Percentiles rank a stretch among this genome's conserved stretches.
Evolutionary conservation across 2,888 invertebrate genomes (phyloP).

Genomic region (Lamproptera curius): DNA sequence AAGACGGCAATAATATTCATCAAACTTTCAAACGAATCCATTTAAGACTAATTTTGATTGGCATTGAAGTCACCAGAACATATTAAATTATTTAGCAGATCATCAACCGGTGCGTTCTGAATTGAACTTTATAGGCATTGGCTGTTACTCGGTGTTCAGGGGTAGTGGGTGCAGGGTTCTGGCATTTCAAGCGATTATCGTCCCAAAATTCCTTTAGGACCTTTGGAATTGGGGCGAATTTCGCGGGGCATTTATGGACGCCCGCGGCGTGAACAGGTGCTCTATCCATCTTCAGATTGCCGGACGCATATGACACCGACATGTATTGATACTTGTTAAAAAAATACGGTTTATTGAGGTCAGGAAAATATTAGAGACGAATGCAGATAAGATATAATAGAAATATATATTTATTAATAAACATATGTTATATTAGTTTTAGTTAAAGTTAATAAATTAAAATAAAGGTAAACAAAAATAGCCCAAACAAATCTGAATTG

Average conservation of each 20-base stretch:
- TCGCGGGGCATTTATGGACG: slow-evolving; percentile 41
- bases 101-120: not conserved
- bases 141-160: not conserved
- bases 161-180: no score
- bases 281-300: slow-evolving; percentile 57
- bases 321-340: slow-evolving; percentile 43
- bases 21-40: no score
- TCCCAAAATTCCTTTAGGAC: slow-evolving; percentile 21
- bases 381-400: no score
- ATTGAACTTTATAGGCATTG: slow-evolving; percentile 4
- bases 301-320: slow-evolving; percentile 42
- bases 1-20: slow-evolving; percentile 1
- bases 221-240: slow-evolving; percentile 38
- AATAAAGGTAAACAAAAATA: no score
- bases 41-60: no score
- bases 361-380: no score
- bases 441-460: no score
- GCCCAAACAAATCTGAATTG: no score
- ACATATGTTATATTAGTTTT: no score
- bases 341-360: no score
- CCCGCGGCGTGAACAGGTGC: slow-evolving; percentile 63
- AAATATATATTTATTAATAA: no score
- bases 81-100: not conserved
- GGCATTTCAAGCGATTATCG: slow-evolving; percentile 25
- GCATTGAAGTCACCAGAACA: no score